Evolutionary conservation across 2,797 vertebrate species (phyloP).

Genomic region (Myotis findleyi): DNA sequence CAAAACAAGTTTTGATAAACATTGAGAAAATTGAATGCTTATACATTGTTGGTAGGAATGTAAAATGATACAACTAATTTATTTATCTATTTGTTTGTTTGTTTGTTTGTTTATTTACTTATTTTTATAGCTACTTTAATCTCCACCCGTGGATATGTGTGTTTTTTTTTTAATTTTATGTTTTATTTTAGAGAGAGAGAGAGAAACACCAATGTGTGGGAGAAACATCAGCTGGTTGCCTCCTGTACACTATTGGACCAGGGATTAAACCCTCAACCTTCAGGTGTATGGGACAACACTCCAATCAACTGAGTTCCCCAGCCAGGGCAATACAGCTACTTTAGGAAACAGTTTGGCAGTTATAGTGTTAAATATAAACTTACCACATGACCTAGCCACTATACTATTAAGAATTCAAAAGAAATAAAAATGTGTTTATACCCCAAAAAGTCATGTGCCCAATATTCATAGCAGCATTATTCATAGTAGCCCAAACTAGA

Average conservation of each 20-base stretch:
- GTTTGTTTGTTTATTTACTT: no score
- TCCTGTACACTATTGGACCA: background rate
- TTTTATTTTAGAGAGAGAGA: no score
- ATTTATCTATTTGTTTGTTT: no score
- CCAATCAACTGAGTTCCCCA: background rate
- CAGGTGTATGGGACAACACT: background rate
- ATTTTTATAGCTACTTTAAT: no score
- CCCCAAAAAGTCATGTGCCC: background rate
- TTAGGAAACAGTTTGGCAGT: background rate
- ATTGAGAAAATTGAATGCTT: background rate
- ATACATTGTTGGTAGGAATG: background rate
- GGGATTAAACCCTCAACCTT: background rate
- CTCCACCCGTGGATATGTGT: fast-evolving
- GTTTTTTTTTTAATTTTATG: no score
- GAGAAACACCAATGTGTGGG: no score
- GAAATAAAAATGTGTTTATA: background rate
- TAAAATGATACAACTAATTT: background rate
- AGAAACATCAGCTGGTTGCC: no score
- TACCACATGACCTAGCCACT: background rate
- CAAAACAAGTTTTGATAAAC: background rate
- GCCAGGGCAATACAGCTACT: background rate
- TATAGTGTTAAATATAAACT: background rate
- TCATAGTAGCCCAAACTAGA: background rate
- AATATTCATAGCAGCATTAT: background rate
- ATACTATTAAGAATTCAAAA: background rate